A percentile compares a stretch with the other conserved stretches of the same genome.
Evolutionary conservation across 2,113 vertebrate species (phyloP).

Genomic region (Sinocyclocheilus maitianheensis): DNA sequence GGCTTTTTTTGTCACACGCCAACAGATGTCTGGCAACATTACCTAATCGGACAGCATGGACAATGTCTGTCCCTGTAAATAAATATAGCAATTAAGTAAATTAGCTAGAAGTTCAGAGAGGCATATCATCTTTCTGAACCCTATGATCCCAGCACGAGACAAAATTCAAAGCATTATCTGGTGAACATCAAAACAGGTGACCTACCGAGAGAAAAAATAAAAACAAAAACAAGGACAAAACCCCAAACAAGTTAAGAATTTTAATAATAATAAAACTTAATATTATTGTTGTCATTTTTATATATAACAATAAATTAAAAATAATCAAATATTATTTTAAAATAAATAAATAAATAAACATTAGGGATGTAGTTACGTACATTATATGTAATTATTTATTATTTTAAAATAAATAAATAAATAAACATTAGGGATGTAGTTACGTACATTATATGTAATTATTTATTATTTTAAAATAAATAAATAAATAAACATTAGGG

Average conservation of each 20-base stretch:
- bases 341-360: not conserved
- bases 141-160: not conserved
- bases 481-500: not conserved
- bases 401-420: not conserved
- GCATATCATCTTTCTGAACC: constrained; percentile 9
- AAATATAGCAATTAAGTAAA: constrained; percentile 12
- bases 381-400: constrained; percentile 47
- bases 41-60: constrained; percentile 11
- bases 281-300: not conserved
- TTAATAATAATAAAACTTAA: not conserved
- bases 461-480: not conserved
- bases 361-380: not conserved
- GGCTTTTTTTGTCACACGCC: constrained; percentile 13
- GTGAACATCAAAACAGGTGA: not conserved
- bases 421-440: not conserved
- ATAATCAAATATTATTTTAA: not conserved
- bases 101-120: not conserved
- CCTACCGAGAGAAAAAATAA: not conserved
- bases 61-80: constrained; percentile 5
- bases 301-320: not conserved
- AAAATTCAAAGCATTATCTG: constrained; percentile 12
- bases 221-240: too few species aligned
- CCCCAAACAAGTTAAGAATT: not conserved
- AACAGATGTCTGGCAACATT: constrained; percentile 6
- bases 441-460: constrained; percentile 27